phyloP scores from a whole-genome alignment of 2,888 invertebrate species.

The Drosophila mettleri region DNA sequence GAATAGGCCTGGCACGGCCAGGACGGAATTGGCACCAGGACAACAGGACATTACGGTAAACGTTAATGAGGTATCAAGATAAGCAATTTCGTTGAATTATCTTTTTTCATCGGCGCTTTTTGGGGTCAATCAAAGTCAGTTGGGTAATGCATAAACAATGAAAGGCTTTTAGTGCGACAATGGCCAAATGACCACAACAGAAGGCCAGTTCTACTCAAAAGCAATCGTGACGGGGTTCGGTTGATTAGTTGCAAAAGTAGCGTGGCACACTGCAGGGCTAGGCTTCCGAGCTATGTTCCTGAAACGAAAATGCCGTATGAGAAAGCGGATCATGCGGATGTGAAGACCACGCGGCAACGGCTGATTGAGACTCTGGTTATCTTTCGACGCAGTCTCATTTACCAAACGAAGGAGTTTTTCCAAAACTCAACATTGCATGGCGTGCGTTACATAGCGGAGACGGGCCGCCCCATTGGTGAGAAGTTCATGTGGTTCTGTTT shows the following conservation, averaged over 20 bases:
- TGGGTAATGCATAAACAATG: conserved; percentile 61
- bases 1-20: not conserved
- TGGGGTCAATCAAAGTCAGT: conserved; percentile 44
- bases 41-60: not conserved
- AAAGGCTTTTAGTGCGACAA: conserved; percentile 63
- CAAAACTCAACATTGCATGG: conserved; percentile 92
- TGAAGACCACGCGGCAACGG: conserved; percentile 43
- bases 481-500: conserved; percentile 94
- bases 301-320: conserved; percentile 73
- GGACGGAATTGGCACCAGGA: not conserved
- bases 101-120: conserved; percentile 3
- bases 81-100: conserved; percentile 19
- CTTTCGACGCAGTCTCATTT: conserved; percentile 88
- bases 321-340: conserved; percentile 25
- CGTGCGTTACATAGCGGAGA: conserved; percentile 91
- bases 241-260: conserved; percentile 21
- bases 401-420: conserved; percentile 91
- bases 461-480: conserved; percentile 90
- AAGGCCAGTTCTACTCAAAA: not conserved
- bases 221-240: not conserved
- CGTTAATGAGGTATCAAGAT: conserved; percentile 59
- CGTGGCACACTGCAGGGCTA: conserved; percentile 25
- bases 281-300: conserved; percentile 49
- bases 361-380: conserved; percentile 71
- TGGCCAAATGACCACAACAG: conserved; percentile 23